phyloP scores from a whole-genome alignment of 2,113 vertebrate genomes.

The Ursus arctos region DNA sequence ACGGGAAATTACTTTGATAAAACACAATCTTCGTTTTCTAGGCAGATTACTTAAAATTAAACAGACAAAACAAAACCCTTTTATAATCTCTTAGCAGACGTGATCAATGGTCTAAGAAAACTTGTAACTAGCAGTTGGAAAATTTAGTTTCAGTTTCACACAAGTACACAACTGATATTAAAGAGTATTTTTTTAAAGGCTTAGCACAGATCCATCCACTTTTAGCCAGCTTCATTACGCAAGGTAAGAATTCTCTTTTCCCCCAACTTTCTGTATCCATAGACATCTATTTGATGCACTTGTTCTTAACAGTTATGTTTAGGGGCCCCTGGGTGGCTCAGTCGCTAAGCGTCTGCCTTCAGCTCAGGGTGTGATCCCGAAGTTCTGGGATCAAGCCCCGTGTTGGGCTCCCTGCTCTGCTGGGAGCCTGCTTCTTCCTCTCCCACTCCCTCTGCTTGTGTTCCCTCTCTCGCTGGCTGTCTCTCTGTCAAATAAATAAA shows the following conservation, averaged over 20 bases:
- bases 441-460: too few relatives aligned
- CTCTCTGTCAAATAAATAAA: too few relatives aligned
- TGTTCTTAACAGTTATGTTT: constrained; percentile 12
- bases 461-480: too few relatives aligned
- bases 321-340: not conserved
- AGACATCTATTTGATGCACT: not conserved
- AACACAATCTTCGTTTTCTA: not conserved
- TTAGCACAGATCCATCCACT: not conserved
- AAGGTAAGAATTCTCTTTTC: not conserved
- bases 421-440: too few relatives aligned
- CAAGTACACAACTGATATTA: not conserved
- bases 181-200: not conserved
- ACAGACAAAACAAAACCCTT: not conserved
- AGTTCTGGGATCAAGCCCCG: too few relatives aligned
- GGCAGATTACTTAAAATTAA: not conserved
- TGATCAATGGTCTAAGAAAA: not conserved
- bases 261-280: not conserved
- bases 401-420: too few relatives aligned
- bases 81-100: not conserved
- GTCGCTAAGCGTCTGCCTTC: too few relatives aligned
- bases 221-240: not conserved
- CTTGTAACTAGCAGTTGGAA: not conserved
- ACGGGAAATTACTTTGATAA: not conserved
- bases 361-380: too few relatives aligned
- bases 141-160: not conserved